Conservation (phyloP, 2,113 vertebrate species). For the Pantherophis guttatus region DNA sequence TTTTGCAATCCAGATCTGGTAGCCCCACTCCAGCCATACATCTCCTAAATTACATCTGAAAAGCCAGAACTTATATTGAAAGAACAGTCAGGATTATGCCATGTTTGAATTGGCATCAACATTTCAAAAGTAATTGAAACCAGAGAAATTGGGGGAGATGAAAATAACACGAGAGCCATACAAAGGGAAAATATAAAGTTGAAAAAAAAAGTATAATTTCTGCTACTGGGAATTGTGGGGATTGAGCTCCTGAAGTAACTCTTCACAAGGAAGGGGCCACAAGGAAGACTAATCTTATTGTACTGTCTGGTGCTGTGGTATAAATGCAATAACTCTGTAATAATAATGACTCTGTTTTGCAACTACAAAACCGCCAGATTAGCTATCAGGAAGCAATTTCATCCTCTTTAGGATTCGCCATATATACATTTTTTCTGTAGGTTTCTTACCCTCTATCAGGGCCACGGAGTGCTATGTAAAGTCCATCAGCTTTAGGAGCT, state of each 20-base stretch:
- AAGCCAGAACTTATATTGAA: conserved; percentile 12
- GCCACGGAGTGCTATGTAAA: background rate
- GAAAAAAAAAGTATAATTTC: background rate
- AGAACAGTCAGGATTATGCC: conserved; percentile 27
- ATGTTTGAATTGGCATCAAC: conserved; percentile 45
- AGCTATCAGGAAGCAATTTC: background rate
- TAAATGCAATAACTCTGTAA: background rate
- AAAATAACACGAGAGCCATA: conserved; percentile 17
- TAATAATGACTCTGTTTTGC: background rate
- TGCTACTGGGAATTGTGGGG: background rate
- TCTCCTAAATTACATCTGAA: conserved; percentile 37
- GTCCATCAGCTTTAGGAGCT: background rate
- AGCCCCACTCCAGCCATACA: background rate
- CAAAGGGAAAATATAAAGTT: background rate
- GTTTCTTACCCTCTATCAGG: background rate
- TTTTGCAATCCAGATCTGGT: background rate
- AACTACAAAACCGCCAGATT: background rate
- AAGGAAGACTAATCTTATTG: conserved; percentile 21
- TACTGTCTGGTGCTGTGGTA: background rate
- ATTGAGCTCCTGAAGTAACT: fast-evolving
- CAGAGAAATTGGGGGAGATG: conserved; percentile 34
- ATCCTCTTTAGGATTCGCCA: background rate
- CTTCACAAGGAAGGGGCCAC: conserved; percentile 9
- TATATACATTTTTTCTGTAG: background rate
- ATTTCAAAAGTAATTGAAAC: conserved; percentile 47